Conservation (phyloP, 2,113 vertebrate genomes). For the Lepidiolamprologus cunningtoni region DNA sequence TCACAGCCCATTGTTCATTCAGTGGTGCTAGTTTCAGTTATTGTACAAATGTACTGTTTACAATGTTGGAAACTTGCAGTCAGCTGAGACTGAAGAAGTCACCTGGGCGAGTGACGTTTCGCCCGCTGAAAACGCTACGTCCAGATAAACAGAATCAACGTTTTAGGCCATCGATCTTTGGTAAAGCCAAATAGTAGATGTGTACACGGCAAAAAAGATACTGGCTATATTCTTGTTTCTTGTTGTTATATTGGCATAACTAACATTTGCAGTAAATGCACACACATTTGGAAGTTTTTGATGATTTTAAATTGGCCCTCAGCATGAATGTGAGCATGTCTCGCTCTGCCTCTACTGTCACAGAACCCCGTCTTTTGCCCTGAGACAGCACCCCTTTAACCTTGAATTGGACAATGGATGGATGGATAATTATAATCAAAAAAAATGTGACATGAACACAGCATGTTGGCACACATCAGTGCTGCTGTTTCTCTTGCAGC, state of each 20-base stretch:
- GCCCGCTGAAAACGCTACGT: accelerated
- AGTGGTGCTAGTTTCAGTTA: background rate
- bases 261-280: background rate
- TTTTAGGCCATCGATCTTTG: background rate
- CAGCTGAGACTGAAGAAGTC: background rate
- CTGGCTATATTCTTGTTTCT: background rate
- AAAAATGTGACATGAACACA: background rate
- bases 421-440: background rate
- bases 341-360: background rate
- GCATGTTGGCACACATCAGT: background rate
- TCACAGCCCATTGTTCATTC: background rate
- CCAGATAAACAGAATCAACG: background rate
- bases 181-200: background rate
- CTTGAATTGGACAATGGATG: background rate
- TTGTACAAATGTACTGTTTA: background rate
- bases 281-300: background rate
- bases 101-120: background rate
- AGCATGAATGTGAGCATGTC: background rate
- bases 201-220: background rate
- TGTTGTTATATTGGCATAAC: background rate
- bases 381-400: background rate
- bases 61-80: background rate
- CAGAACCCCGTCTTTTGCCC: background rate
- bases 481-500: background rate
- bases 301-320: background rate